Percentiles rank a stretch among this genome's conserved stretches.
Evolutionary conservation across 2,113 vertebrate species (phyloP).

Genomic region (Microtus ochrogaster): DNA sequence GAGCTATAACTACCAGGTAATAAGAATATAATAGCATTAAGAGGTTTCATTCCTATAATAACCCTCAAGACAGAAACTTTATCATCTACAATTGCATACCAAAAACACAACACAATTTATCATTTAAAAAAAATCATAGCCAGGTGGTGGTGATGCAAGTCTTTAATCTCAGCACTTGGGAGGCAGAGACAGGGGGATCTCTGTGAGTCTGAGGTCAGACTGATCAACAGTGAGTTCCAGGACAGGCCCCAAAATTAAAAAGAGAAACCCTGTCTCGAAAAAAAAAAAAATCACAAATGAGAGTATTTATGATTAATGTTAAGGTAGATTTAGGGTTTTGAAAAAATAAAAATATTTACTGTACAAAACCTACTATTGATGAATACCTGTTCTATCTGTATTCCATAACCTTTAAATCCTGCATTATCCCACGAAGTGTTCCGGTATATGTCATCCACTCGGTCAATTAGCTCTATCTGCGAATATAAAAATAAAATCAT

Average conservation of each 20-base stretch:
- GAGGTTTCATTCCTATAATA: not conserved
- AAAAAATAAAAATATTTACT: not conserved
- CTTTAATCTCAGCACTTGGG: too few species aligned
- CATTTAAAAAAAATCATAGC: not conserved
- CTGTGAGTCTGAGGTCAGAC: too few species aligned
- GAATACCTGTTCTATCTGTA: slow-evolving; percentile 97
- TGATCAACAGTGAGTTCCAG: too few species aligned
- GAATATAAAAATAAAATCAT: not conserved
- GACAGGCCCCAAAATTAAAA: too few species aligned
- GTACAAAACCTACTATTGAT: not conserved
- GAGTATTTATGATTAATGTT: not conserved
- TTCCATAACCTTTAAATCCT: slow-evolving; percentile 94
- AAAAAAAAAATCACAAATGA: not conserved
- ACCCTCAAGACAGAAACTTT: slow-evolving; percentile 2
- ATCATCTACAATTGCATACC: not conserved
- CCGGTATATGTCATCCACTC: slow-evolving; percentile 98
- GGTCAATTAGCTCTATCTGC: slow-evolving; percentile 98
- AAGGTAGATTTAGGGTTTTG: not conserved
- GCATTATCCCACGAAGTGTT: slow-evolving; percentile 96
- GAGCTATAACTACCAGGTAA: not conserved
- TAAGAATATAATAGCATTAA: not conserved
- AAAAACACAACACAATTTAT: not conserved
- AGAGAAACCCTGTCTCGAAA: too few species aligned
- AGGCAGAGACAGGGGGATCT: too few species aligned
- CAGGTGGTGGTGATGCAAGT: too few species aligned